These are phyloP conservation scores for Gymnopithys bicolor DNA, from an alignment of 2,797 vertebrate species.

Conservation along the genomic window DNA sequence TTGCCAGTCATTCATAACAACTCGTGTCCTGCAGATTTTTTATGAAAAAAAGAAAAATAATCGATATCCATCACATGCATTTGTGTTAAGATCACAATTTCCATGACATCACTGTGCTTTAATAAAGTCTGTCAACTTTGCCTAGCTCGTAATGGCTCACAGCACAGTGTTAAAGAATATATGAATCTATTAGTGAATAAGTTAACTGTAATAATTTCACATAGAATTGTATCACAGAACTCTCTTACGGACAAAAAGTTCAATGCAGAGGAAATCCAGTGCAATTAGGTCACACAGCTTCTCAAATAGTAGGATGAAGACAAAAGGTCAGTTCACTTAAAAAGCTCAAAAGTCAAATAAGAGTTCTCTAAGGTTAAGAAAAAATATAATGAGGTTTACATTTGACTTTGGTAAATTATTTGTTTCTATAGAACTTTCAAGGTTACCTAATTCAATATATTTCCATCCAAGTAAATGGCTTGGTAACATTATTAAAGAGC, in stretches of 20 bases:
- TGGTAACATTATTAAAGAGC: too few species aligned
- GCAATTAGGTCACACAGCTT: background rate
- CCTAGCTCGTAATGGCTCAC: conserved; percentile 14
- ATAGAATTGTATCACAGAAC: background rate
- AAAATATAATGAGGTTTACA: background rate
- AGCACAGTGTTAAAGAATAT: background rate
- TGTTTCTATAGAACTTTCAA: background rate
- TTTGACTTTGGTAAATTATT: background rate
- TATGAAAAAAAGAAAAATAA: conserved; percentile 13
- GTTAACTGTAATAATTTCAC: background rate
- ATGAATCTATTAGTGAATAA: background rate
- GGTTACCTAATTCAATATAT: too few species aligned
- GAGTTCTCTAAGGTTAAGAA: background rate
- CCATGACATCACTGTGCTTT: conserved; percentile 3
- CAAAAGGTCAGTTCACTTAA: background rate
- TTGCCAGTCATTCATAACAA: background rate
- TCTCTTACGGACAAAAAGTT: background rate
- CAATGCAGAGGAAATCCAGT: background rate
- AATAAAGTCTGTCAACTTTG: conserved; percentile 45
- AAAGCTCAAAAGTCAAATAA: background rate
- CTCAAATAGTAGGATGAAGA: background rate
- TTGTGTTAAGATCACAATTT: conserved; percentile 52
- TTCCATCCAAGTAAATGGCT: too few species aligned
- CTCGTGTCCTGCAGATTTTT: background rate
- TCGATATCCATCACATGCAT: background rate